Conservation (phyloP, 2,113 vertebrate species). For the Elephas maximus region DNA sequence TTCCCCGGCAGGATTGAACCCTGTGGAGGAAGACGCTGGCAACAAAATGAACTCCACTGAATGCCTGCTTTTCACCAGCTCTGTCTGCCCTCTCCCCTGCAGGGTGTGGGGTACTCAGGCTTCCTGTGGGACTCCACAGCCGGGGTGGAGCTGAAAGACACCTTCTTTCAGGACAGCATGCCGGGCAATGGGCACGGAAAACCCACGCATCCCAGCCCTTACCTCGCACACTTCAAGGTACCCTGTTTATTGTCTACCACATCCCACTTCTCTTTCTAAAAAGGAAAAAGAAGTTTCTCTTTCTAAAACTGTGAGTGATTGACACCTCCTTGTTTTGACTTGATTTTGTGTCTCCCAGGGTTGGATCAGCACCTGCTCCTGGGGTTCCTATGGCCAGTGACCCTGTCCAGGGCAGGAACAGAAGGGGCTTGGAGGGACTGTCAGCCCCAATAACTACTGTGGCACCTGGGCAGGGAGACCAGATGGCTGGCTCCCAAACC, state of each 20-base stretch:
- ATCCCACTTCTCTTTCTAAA: background rate
- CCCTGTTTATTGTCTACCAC: background rate
- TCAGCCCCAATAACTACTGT: background rate
- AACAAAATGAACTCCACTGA: background rate
- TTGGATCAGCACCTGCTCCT: background rate
- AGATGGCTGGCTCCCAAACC: background rate
- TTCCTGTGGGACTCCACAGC: constrained; percentile 95
- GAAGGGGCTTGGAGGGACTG: background rate
- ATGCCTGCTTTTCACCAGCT: background rate
- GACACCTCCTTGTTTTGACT: background rate
- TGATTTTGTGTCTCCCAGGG: background rate
- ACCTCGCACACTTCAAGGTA: constrained; percentile 94
- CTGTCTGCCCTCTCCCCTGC: background rate
- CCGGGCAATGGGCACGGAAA: constrained; percentile 92
- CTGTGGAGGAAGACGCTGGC: background rate
- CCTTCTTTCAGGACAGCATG: constrained; percentile 84
- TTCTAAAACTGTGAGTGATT: background rate
- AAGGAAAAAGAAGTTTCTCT: background rate
- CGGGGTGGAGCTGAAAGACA: constrained; percentile 93
- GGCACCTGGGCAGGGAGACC: background rate
- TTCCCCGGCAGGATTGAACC: background rate
- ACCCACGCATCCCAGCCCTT: constrained; percentile 85
- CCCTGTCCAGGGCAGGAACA: background rate
- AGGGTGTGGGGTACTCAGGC: constrained; percentile 93
- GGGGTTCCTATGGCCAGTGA: background rate